Conservation (phyloP, 2,888 invertebrate species). For the Artemia sinica region DNA sequence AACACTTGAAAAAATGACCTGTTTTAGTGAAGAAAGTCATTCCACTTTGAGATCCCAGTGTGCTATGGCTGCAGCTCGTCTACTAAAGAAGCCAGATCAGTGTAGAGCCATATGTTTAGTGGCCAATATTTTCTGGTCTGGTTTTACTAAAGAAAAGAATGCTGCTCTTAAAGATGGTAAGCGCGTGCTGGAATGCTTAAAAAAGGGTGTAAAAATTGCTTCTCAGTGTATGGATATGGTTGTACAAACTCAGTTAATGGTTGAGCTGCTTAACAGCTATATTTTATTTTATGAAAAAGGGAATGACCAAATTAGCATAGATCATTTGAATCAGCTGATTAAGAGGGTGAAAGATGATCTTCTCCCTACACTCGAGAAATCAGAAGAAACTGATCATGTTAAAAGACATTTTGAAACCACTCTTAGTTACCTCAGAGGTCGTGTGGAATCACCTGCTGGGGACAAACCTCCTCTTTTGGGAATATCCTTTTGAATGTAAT, state of each 20-base stretch:
- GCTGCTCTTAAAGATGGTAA: slow-evolving; percentile 62
- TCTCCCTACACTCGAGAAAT: slow-evolving; percentile 76
- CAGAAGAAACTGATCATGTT: slow-evolving; percentile 90
- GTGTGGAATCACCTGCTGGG: slow-evolving; percentile 13
- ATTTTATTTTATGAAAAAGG: slow-evolving; percentile 81
- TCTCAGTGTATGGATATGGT: slow-evolving; percentile 94
- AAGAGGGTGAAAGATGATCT: slow-evolving; percentile 73
- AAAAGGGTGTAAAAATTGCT: slow-evolving; percentile 83
- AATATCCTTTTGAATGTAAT: too few relatives aligned
- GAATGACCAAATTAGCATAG: slow-evolving; percentile 51
- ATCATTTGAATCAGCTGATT: slow-evolving; percentile 54
- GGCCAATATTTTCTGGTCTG: slow-evolving; percentile 94
- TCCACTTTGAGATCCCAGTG: slow-evolving; percentile 90
- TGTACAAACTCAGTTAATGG: slow-evolving; percentile 86
- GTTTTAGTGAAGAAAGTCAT: slow-evolving; percentile 89
- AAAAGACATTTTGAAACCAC: slow-evolving; percentile 86
- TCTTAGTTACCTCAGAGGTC: slow-evolving; percentile 49
- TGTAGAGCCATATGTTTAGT: slow-evolving; percentile 83
- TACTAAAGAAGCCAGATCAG: slow-evolving; percentile 95
- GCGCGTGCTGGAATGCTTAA: slow-evolving; percentile 80
- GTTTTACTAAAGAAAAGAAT: slow-evolving; percentile 40
- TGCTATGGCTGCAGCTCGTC: slow-evolving; percentile 81
- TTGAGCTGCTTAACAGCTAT: slow-evolving; percentile 83
- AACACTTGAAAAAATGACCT: slow-evolving; percentile 82
- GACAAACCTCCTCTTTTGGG: not conserved